phyloP scores from a whole-genome alignment of 2,797 vertebrate species.

The Notoglanidium macrostoma region DNA sequence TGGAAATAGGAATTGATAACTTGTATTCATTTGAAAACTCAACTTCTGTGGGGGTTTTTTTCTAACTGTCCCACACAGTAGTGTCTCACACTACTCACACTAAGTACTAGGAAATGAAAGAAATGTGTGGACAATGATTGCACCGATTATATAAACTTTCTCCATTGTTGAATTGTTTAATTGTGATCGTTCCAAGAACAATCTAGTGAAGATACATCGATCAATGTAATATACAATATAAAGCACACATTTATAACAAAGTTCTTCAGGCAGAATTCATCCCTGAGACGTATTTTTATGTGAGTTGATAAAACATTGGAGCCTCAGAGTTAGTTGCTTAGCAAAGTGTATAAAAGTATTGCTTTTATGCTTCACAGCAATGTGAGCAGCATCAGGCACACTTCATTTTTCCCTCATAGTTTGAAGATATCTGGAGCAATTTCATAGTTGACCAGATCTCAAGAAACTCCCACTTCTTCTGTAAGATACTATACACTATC shows the following conservation, averaged over 20 bases:
- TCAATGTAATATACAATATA: not conserved
- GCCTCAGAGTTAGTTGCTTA: not conserved
- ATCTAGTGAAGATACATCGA: not conserved
- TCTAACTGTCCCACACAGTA: not conserved
- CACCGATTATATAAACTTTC: not conserved
- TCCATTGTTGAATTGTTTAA: not conserved
- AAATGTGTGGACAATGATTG: not conserved
- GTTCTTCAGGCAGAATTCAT: not conserved
- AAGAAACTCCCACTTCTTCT: not conserved
- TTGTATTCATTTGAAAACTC: not conserved
- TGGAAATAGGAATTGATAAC: not conserved
- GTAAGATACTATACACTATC: not conserved
- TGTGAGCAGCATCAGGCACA: constrained; percentile 40
- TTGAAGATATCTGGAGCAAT: constrained; percentile 32
- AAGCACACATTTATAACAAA: not conserved
- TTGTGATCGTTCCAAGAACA: not conserved
- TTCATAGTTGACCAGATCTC: constrained; percentile 12
- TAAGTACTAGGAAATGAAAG: not conserved
- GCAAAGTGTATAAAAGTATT: constrained; percentile 29
- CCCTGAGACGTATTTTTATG: not conserved
- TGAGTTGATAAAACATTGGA: not conserved
- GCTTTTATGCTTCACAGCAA: constrained; percentile 3
- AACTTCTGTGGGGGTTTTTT: not conserved
- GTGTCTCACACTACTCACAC: not conserved
- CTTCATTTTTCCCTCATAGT: constrained; percentile 34